Base-by-base conservation (phyloP, 2,797 vertebrate species). In the Emys orbicularis region DNA sequence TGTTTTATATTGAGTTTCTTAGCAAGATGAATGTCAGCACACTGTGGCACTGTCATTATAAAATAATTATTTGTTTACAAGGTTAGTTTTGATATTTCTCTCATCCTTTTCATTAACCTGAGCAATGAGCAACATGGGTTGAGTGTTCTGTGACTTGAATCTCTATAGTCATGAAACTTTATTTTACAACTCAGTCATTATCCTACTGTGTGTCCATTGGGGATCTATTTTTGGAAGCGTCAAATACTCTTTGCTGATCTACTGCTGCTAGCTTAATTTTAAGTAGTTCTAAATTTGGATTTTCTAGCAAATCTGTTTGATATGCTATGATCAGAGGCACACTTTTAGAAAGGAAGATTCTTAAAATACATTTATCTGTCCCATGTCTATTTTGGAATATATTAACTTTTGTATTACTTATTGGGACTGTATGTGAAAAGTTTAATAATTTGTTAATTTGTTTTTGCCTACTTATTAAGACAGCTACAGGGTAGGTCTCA, bases 101-200 rank as follows among this genome's bases (percentile, higher is more conserved):
- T 61, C 47, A 54, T 92, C 65, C 44, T 74, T 92, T 89, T 81
- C 90, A 95, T 90, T 81, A 89, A 81, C 85, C 27, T 77, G 27
- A 47, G 4, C 44, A 15, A 25, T 49, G 8, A 77, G 25, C 74
- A 49, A 49, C 15, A 49, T n/a, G 12, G 19, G 23, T 47, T 49
- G 4, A 77, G 79, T 94, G 94, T 0, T 21, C 31, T 23, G 61
- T 6, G 0, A 5, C 59, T 23, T 53, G 13, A 49, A 94, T 57
- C 83, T 88, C 95, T n/a, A 81, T 88, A 95, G 91, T 53, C 85
- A 83, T 37, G 16, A 59, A 82, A 79, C 81, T 90, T 90, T 87
- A 52, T 86, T 92, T 95, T 65, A 95, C 91, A 95, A 96, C 96
- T 95, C 95, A 95, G 68, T 93, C 92, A 91, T 87, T 86, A 83